phyloP scores from a whole-genome alignment of 1,140 invertebrate species.

The Anthonomus grandis region DNA sequence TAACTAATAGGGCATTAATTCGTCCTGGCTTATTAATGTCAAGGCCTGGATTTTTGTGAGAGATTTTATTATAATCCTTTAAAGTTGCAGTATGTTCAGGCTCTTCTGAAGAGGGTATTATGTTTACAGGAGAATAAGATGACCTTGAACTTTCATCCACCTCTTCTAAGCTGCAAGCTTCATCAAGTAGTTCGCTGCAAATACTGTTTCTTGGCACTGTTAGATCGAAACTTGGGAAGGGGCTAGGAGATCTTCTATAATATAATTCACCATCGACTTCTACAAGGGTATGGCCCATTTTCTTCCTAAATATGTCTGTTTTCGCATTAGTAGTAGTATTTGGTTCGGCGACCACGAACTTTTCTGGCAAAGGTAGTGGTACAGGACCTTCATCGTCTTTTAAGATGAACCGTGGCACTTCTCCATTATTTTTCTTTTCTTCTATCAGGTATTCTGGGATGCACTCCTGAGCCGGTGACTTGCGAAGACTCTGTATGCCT shows the following conservation, averaged over 20 bases:
- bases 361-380: slow-evolving; percentile 24
- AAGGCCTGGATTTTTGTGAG: not conserved
- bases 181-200: slow-evolving; percentile 35
- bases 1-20: slow-evolving; percentile 22
- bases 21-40: slow-evolving; percentile 13
- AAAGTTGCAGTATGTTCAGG: too few species aligned
- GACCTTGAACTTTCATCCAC: slow-evolving; percentile 33
- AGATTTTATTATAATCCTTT: too few species aligned
- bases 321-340: slow-evolving; percentile 1
- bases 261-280: slow-evolving; percentile 20
- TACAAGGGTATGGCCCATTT: slow-evolving; percentile 11
- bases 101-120: too few species aligned
- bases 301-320: slow-evolving; percentile 16
- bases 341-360: slow-evolving; percentile 21
- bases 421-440: slow-evolving; percentile 5
- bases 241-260: slow-evolving; percentile 31
- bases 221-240: slow-evolving; percentile 35
- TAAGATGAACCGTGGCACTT: slow-evolving; percentile 10
- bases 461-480: slow-evolving; percentile 19
- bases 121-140: slow-evolving; percentile 3
- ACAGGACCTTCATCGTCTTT: slow-evolving; percentile 15
- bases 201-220: slow-evolving; percentile 37
- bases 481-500: slow-evolving; percentile 7
- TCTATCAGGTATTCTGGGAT: slow-evolving; percentile 30
- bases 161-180: slow-evolving; percentile 30